phyloP scores from a whole-genome alignment of 2,797 vertebrate genomes.

The Loriculus beryllinus region DNA sequence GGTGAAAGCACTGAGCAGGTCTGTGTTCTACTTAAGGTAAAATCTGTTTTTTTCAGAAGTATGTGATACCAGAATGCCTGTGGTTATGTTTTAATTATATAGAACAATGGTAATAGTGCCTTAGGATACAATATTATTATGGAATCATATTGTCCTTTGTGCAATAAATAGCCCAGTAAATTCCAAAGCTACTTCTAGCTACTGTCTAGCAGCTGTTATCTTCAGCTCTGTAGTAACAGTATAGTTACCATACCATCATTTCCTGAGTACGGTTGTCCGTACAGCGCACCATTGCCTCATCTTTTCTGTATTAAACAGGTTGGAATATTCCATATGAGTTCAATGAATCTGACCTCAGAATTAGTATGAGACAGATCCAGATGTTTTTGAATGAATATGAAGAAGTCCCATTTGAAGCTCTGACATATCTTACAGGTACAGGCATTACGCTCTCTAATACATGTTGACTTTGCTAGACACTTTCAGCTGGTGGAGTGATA shows the following conservation, averaged over 20 bases:
- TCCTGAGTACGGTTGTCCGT: not conserved
- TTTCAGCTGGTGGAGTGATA: not conserved
- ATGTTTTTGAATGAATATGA: slow-evolving; percentile 95
- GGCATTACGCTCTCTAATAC: not conserved
- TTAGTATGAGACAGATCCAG: slow-evolving; percentile 91
- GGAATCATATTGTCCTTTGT: not conserved
- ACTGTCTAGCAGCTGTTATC: not conserved
- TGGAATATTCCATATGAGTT: slow-evolving; percentile 98
- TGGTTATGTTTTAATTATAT: not conserved
- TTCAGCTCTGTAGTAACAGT: not conserved
- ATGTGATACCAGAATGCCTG: not conserved
- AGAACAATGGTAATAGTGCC: not conserved
- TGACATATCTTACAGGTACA: slow-evolving; percentile 90
- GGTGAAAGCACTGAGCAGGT: not conserved
- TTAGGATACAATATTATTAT: not conserved
- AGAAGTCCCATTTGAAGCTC: slow-evolving; percentile 87
- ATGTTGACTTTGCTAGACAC: not conserved
- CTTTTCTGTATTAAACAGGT: slow-evolving; percentile 72
- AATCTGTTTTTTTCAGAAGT: not conserved
- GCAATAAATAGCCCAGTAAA: not conserved
- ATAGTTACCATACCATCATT: not conserved
- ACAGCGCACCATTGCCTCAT: not conserved
- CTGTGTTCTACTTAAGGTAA: not conserved
- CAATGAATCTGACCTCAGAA: slow-evolving; percentile 91
- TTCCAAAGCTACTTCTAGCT: not conserved